phyloP scores from a whole-genome alignment of 2,113 vertebrate genomes.

The Brachionichthys hirsutus region DNA sequence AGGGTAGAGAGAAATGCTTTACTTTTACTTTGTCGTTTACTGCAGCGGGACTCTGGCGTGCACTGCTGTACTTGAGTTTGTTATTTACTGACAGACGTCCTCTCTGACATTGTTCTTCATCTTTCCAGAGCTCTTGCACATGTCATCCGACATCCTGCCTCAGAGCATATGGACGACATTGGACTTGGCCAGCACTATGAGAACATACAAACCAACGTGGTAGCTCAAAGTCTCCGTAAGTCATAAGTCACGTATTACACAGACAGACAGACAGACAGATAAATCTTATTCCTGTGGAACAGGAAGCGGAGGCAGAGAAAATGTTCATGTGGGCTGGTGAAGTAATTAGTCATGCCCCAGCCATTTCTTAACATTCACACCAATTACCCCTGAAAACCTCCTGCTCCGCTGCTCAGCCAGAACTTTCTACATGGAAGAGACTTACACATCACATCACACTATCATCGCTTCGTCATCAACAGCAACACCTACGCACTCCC shows the following conservation, averaged over 20 bases:
- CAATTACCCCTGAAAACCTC: too few relatives aligned
- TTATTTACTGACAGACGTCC: not conserved
- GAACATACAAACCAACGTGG: constrained; percentile 84
- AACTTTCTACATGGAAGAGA: constrained; percentile 16
- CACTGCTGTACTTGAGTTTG: not conserved
- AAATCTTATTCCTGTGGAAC: too few relatives aligned
- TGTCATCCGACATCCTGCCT: constrained; percentile 91
- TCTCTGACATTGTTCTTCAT: constrained; percentile 39
- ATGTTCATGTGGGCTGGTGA: too few relatives aligned
- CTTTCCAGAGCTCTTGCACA: constrained; percentile 91
- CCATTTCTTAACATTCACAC: too few relatives aligned
- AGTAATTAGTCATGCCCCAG: too few relatives aligned
- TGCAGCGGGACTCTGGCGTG: not conserved
- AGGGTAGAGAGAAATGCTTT: not conserved
- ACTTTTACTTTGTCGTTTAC: not conserved
- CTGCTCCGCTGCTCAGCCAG: too few relatives aligned
- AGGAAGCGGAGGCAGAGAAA: too few relatives aligned
- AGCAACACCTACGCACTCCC: constrained; percentile 39
- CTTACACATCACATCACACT: constrained; percentile 11
- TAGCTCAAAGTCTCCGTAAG: constrained; percentile 91
- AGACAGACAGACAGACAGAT: too few relatives aligned
- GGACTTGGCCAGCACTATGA: constrained; percentile 90
- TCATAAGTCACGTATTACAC: too few relatives aligned
- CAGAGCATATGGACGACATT: constrained; percentile 86
- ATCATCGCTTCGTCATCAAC: constrained; percentile 32